A percentile compares a stretch with the other conserved stretches of the same genome.
Evolutionary conservation across 2,888 invertebrate genomes (phyloP).

Genomic region (Pammene fasciana): DNA sequence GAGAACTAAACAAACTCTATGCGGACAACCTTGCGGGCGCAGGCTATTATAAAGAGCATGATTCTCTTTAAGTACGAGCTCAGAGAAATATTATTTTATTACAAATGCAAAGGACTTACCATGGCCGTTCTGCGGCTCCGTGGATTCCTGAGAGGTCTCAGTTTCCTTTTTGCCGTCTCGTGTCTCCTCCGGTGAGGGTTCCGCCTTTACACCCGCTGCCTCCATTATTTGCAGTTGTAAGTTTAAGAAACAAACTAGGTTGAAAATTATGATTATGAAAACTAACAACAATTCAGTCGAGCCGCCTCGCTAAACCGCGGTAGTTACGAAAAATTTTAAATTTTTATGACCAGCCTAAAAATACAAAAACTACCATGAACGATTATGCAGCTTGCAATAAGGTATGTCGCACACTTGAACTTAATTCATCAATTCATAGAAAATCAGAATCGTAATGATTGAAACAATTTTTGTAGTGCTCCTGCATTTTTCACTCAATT

Average conservation of each 20-base stretch:
- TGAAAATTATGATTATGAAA: too few species aligned
- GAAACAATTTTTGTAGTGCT: too few species aligned
- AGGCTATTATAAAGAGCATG: not conserved
- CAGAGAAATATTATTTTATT: not conserved
- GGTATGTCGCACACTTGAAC: too few species aligned
- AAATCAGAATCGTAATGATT: too few species aligned
- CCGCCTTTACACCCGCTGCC: not conserved
- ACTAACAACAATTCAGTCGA: not conserved
- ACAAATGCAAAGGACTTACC: not conserved
- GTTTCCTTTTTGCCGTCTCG: not conserved
- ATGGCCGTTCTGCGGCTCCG: not conserved
- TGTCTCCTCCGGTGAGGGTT: not conserved
- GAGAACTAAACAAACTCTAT: too few species aligned
- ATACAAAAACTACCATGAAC: not conserved
- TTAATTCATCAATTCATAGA: too few species aligned
- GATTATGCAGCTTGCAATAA: too few species aligned
- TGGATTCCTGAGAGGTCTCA: not conserved
- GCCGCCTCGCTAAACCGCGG: not conserved
- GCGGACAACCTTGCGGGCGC: not conserved
- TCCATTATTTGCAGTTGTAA: not conserved
- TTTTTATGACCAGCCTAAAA: conserved; percentile 1
- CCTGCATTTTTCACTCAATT: too few species aligned
- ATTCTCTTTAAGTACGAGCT: not conserved
- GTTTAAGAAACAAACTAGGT: not conserved
- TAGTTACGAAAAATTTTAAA: not conserved